Base-by-base conservation (phyloP, 2,797 vertebrate genomes). In the Gymnoscopelus braueri region DNA sequence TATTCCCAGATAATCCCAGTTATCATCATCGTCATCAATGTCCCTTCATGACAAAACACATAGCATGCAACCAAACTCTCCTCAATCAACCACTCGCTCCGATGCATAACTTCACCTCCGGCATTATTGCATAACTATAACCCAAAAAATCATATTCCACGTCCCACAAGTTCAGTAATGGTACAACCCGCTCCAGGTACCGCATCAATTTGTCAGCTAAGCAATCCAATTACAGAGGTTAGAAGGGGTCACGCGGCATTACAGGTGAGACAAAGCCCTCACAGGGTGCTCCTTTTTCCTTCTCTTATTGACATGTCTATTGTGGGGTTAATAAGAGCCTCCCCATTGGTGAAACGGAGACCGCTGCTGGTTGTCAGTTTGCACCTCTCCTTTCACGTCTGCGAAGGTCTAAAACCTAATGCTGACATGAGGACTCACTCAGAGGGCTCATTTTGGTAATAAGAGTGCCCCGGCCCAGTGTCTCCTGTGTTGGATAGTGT, bases 321-420 rank as follows among this genome's bases (percentile, higher is more conserved):
- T 88, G 85, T 90, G 13, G 8, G 69, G 75, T 86, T 82, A 82
- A 88, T 80, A 76, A 72, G 76, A 80, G 83, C 77, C 63, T 82
- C 74, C 57, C 66, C 69, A 51, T 80, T 76, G 50, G 82, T 85
- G 91, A 84, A 91, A 93, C 67, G 62, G 90, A 92, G 92, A 90
- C 72, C 83, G 75, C 79, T 54, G 83, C 44, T 77, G 86, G 77
- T 71, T 80, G 84, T 80, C 83, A 74, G 76, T 84, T 90, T 83
- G 86, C 86, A 88, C 89, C 87, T 87, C 81, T 78, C 82, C 86
- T 88, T 87, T 89, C 87, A 89, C 39, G 68, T 32, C 55, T 58
- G 69, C 63, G 78, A 56, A 5, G 70, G 48, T 72, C 78, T 81
- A 72, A 82, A 44, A 74, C 69, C 86, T 55, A 3, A 78, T 67